These are phyloP conservation scores for Melanaphis sacchari DNA, from an alignment of 1,140 invertebrate genomes.

Conservation along the genomic window DNA sequence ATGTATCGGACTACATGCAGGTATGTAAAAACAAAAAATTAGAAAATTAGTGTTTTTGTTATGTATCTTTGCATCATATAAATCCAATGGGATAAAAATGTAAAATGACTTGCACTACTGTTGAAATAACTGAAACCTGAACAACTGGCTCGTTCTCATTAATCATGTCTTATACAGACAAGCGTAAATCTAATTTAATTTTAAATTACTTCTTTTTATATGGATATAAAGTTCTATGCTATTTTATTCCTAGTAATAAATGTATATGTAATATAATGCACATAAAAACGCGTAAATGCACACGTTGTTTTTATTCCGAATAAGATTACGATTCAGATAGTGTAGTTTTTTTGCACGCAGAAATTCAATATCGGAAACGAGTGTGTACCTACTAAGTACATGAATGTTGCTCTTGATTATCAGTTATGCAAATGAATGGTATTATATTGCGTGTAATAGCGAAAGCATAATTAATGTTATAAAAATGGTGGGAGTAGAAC, in stretches of 20 bases:
- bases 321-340: constrained; percentile 24
- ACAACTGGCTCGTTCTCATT: neutral
- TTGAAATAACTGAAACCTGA: constrained; percentile 24
- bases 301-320: neutral
- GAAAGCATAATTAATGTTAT: constrained; percentile 12
- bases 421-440: constrained; percentile 13
- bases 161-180: constrained; percentile 18
- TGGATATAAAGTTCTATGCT: neutral
- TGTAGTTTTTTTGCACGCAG: neutral
- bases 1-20: neutral
- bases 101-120: constrained; percentile 21
- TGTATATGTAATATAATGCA: neutral
- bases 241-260: constrained; percentile 20
- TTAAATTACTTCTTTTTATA: constrained; percentile 35
- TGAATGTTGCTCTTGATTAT: constrained; percentile 3
- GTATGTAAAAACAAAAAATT: constrained; percentile 8
- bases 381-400: neutral
- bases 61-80: neutral
- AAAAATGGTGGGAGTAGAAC: neutral
- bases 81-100: constrained; percentile 9
- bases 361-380: constrained; percentile 30
- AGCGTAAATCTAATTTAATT: constrained; percentile 34
- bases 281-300: constrained; percentile 4
- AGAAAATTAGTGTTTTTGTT: neutral
- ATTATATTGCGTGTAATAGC: neutral